These are phyloP conservation scores for Leucosticte australis DNA, from an alignment of 2,113 vertebrate species.

Conservation along the genomic window DNA sequence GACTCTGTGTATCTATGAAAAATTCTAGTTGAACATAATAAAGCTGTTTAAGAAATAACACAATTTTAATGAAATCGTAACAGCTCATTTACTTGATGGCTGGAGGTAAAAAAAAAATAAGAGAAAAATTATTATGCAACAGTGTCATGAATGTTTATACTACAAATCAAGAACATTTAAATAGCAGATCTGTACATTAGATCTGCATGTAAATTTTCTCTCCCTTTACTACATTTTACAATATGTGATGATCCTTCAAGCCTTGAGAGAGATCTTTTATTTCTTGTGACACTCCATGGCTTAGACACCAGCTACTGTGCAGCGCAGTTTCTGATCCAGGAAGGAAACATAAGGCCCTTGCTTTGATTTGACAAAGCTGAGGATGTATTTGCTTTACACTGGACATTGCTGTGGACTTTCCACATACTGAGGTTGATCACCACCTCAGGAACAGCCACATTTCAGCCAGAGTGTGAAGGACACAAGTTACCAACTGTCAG, in stretches of 20 bases:
- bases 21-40: neutral
- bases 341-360: neutral
- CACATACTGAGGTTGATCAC: fast-evolving
- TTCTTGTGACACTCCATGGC: neutral
- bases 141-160: neutral
- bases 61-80: neutral
- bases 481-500: neutral
- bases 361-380: neutral
- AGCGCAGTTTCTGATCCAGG: neutral
- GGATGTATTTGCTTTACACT: neutral
- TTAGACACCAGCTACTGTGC: neutral
- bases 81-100: neutral
- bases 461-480: neutral
- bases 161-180: neutral
- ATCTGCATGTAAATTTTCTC: neutral
- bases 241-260: neutral
- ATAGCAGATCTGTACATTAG: neutral
- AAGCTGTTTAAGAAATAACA: neutral
- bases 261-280: neutral
- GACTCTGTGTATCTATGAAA: neutral
- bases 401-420: neutral
- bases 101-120: neutral
- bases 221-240: neutral
- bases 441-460: fast-evolving
- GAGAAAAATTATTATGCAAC: neutral